Evolutionary conservation across 2,888 invertebrate species (phyloP).

Genomic region (Cybosia mesomella): DNA sequence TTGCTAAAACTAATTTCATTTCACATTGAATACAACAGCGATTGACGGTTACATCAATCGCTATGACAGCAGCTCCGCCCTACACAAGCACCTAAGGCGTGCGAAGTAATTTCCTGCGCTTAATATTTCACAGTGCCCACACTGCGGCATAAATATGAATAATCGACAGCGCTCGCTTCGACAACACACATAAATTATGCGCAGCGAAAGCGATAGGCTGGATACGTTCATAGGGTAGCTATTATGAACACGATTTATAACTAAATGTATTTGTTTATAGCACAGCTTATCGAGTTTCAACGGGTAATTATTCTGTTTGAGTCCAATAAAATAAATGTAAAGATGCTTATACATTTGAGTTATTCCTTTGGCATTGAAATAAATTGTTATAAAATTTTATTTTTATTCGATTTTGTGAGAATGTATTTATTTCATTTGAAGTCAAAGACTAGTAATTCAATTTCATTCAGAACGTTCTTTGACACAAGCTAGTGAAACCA

Average conservation of each 20-base stretch:
- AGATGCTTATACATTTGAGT: conserved; percentile 25
- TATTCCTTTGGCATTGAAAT: conserved; percentile 9
- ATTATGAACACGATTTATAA: conserved; percentile 55
- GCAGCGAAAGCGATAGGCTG: conserved; percentile 63
- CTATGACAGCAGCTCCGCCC: conserved; percentile 17
- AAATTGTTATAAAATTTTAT: not conserved
- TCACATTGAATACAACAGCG: not conserved
- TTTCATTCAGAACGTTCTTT: not conserved
- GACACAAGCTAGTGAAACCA: not conserved
- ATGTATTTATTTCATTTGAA: not conserved
- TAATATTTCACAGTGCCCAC: conserved; percentile 69
- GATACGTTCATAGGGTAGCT: conserved; percentile 54
- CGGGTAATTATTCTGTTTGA: conserved; percentile 44
- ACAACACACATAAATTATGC: conserved; percentile 70
- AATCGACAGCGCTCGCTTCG: conserved; percentile 69
- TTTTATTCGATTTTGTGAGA: not conserved
- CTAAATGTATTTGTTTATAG: conserved; percentile 55
- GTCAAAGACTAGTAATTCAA: too few species aligned
- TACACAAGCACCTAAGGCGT: conserved; percentile 55
- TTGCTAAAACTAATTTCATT: not conserved
- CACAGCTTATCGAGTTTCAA: conserved; percentile 47
- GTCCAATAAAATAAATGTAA: conserved; percentile 35
- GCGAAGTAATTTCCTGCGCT: conserved; percentile 67
- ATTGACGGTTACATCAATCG: not conserved
- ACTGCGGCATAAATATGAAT: conserved; percentile 76